phyloP scores from a whole-genome alignment of 2,797 vertebrate genomes.

The Anguilla megastoma region DNA sequence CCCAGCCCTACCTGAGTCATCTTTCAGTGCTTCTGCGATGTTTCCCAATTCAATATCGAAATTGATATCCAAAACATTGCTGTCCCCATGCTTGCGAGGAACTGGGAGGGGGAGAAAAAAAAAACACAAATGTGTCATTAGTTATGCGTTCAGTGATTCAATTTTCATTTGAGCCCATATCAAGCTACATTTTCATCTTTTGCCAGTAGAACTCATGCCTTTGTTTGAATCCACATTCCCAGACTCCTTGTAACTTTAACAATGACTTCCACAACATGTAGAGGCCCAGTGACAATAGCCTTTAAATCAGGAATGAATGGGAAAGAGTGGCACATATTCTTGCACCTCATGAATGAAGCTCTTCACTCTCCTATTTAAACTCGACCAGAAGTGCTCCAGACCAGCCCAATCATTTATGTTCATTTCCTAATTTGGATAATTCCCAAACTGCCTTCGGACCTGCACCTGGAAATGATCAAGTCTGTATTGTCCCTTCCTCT shows the following conservation, averaged over 20 bases:
- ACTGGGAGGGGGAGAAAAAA: constrained; percentile 64
- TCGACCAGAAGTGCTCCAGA: neutral
- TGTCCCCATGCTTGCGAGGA: constrained; percentile 75
- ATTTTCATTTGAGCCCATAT: neutral
- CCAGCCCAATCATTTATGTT: neutral
- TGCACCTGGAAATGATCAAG: neutral
- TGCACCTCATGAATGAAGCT: neutral
- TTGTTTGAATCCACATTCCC: neutral
- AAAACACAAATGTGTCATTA: neutral
- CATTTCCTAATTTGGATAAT: neutral
- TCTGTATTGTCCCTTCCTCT: neutral
- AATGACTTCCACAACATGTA: neutral
- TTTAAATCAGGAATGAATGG: neutral
- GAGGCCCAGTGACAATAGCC: neutral
- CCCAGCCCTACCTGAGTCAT: constrained; percentile 78
- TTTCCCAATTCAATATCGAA: constrained; percentile 89
- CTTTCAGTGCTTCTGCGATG: constrained; percentile 76
- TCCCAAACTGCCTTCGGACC: neutral
- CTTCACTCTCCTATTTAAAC: neutral
- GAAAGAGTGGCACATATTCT: neutral
- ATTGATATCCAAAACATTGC: constrained; percentile 77
- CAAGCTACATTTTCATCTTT: neutral
- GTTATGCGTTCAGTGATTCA: neutral
- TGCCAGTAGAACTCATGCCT: neutral
- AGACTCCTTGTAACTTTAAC: neutral